These are phyloP conservation scores for Aphis craccivora DNA, from an alignment of 1,140 invertebrate species.

Conservation along the genomic window DNA sequence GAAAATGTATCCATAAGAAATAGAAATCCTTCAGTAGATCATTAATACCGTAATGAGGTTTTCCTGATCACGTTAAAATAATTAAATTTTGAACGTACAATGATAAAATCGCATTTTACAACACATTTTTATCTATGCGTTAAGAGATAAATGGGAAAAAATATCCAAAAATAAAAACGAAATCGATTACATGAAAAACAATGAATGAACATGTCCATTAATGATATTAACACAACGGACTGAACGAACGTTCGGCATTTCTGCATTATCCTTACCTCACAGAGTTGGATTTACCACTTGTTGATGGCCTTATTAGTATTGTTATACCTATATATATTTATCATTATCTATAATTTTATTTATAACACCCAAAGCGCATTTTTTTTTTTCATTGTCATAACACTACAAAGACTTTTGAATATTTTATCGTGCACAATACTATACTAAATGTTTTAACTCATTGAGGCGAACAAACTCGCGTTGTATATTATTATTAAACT, in stretches of 20 bases:
- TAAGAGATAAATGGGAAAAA: background rate
- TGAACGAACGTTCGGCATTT: background rate
- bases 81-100: background rate
- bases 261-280: background rate
- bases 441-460: conserved; percentile 20
- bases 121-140: background rate
- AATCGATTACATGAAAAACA: background rate
- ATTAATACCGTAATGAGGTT: too few species aligned
- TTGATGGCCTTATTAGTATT: background rate
- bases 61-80: too few species aligned
- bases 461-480: conserved; percentile 16
- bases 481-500: background rate
- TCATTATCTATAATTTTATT: conserved; percentile 4
- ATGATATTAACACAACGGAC: background rate
- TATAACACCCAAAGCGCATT: background rate
- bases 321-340: background rate
- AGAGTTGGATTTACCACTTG: background rate
- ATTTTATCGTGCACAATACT: conserved; percentile 28
- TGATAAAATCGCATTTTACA: background rate
- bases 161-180: background rate
- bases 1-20: too few species aligned
- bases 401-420: conserved; percentile 19
- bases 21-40: too few species aligned
- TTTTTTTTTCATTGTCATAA: conserved; percentile 14
- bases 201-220: background rate